Percentiles rank a stretch among this genome's conserved stretches.
These are phyloP conservation scores for Epizoanthus stellaris DNA, from an alignment of 92 coral and sea anemone species.

Conservation along the genomic window DNA sequence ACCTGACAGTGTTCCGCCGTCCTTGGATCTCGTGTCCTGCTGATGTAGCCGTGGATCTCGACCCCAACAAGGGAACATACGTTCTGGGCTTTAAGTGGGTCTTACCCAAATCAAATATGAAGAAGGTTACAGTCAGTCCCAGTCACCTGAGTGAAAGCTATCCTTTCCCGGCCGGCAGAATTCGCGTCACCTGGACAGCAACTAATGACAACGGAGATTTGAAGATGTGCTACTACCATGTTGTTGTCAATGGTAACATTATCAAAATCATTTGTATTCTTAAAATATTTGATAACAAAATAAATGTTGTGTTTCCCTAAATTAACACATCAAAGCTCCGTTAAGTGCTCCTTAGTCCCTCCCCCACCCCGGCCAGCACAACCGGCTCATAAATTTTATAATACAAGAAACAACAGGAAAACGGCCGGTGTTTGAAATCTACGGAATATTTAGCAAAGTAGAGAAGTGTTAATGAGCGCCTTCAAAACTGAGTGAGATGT, in stretches of 20 bases:
- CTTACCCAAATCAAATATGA: slow-evolving; percentile 87
- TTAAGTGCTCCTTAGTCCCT: too few relatives aligned
- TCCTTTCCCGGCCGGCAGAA: slow-evolving; percentile 91
- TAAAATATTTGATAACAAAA: too few relatives aligned
- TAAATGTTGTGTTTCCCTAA: too few relatives aligned
- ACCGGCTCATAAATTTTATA: too few relatives aligned
- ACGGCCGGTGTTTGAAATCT: too few relatives aligned
- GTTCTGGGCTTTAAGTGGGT: slow-evolving; percentile 89
- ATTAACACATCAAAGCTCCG: too few relatives aligned
- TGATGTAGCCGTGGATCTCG: slow-evolving; percentile 74
- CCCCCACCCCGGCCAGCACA: too few relatives aligned
- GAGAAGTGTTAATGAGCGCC: too few relatives aligned
- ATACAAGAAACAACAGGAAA: too few relatives aligned
- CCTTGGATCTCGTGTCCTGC: slow-evolving; percentile 97
- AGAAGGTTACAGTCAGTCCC: slow-evolving; percentile 73
- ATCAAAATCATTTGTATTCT: not conserved
- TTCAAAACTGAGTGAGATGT: too few relatives aligned
- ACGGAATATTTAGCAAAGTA: too few relatives aligned
- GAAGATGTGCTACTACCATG: slow-evolving; percentile 79
- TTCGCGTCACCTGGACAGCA: slow-evolving; percentile 92
- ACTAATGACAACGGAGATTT: slow-evolving; percentile 75
- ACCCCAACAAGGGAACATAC: slow-evolving; percentile 60
- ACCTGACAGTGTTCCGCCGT: slow-evolving; percentile 71
- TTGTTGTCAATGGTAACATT: slow-evolving; percentile 78
- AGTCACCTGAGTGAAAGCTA: slow-evolving; percentile 77